Base-by-base conservation (phyloP, 2,113 vertebrate genomes). In the Addax nasomaculatus region DNA sequence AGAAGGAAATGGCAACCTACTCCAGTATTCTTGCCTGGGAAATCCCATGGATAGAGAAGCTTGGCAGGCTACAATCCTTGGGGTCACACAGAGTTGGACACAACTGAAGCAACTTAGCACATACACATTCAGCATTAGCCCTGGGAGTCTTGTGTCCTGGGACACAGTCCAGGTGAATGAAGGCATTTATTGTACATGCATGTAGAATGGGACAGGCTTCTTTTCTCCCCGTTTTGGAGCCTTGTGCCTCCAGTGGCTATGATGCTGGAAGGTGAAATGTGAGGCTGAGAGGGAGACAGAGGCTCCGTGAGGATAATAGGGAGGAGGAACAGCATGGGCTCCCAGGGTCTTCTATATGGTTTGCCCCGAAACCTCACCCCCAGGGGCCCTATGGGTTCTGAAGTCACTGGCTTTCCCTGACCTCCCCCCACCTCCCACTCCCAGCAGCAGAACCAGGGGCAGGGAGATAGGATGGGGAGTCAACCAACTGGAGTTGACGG, bases 131-230 rank as follows among this genome's bases (percentile, higher is more conserved):
- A 33, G 4, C 2, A 4, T 17, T 12, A 27, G 80, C 89, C 4
- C 51, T 14, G 11, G 7, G 53, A 39, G 17, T 55, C 62, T 3
- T 15, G 11, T 12, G 33, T 57, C 55, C 36, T 30, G 25, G 36
- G 36, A 60, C 55, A 23, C 4, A 3, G 39, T n/a, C 33, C 27
- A 17, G 45, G 60, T 30, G 39, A 14, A 43, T 6, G 0, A 17
- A 33, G 29, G 13, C n/a, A 19, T 51, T 1, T 4, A 7, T 11
- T 5, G 16, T 23, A 6, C 5, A 8, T 0, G 3, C 1, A 0
- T 7, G 1, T 0, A 29, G 36, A 23, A 8, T 1, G 3, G 1
- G 19, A 33, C 19, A 36, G 14, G 25, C 3, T 11, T 49, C 62
- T 10, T 21, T 39, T 2, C 7, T 8, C 8, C 19, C 27, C 0